These are phyloP conservation scores for Drosophila burlai DNA, from an alignment of 1,140 invertebrate genomes.

Conservation along the genomic window DNA sequence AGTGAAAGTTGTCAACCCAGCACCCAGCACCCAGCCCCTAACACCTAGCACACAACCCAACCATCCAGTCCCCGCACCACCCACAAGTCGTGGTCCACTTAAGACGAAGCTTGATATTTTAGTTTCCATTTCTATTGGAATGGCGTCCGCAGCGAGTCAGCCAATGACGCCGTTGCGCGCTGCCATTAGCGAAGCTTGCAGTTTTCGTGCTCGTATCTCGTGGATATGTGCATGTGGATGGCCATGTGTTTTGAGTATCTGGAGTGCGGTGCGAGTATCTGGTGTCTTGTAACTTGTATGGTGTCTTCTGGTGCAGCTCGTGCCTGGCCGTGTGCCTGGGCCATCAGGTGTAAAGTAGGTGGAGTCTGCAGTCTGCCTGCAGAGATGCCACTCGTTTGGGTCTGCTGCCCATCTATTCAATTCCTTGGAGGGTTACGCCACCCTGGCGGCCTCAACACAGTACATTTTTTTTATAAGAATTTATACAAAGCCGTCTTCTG, in stretches of 20 bases:
- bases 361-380: slow-evolving; percentile 23
- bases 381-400: slow-evolving; percentile 14
- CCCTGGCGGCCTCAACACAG: neutral
- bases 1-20: slow-evolving; percentile 47
- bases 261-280: slow-evolving; percentile 13
- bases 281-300: slow-evolving; percentile 25
- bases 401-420: slow-evolving; percentile 11
- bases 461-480: neutral
- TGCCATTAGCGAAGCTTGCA: slow-evolving; percentile 29
- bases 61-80: slow-evolving; percentile 2
- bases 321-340: slow-evolving; percentile 17
- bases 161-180: slow-evolving; percentile 30
- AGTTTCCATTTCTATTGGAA: slow-evolving; percentile 45
- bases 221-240: slow-evolving; percentile 22
- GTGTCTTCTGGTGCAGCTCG: slow-evolving; percentile 21
- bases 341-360: slow-evolving; percentile 49
- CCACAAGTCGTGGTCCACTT: slow-evolving; percentile 25
- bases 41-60: neutral
- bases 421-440: neutral
- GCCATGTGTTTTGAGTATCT: slow-evolving; percentile 12
- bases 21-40: neutral
- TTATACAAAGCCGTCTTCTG: neutral
- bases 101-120: slow-evolving; percentile 38
- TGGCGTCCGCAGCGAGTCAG: slow-evolving; percentile 28
- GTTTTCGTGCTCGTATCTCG: slow-evolving; percentile 30